These are phyloP conservation scores for Drosophila elegans DNA, from an alignment of 1,140 invertebrate species.

Conservation along the genomic window DNA sequence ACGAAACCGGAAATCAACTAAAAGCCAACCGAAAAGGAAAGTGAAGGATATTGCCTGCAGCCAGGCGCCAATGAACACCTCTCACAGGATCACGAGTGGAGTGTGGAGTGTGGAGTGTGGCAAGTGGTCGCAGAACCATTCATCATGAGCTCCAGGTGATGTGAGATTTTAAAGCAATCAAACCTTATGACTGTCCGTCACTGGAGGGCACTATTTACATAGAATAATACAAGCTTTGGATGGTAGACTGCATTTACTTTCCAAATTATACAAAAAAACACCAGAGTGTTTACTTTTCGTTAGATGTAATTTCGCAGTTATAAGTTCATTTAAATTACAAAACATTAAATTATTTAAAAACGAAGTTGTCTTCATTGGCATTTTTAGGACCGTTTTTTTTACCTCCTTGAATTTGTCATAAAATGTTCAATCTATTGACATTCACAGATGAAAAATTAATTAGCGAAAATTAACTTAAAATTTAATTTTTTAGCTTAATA, in stretches of 20 bases:
- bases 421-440: too few relatives aligned
- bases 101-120: conserved; percentile 3
- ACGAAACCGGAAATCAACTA: conserved; percentile 71
- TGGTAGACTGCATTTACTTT: neutral
- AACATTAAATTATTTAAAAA: too few relatives aligned
- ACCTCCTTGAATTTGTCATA: too few relatives aligned
- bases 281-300: too few relatives aligned
- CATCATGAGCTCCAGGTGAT: conserved; percentile 10
- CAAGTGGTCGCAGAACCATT: conserved; percentile 13
- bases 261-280: too few relatives aligned
- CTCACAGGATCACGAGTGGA: conserved; percentile 10
- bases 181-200: neutral
- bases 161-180: conserved; percentile 31
- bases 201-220: neutral
- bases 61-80: conserved; percentile 53
- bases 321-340: too few relatives aligned
- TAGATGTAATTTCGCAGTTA: too few relatives aligned
- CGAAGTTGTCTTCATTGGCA: too few relatives aligned
- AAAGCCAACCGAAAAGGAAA: conserved; percentile 54
- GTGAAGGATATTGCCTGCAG: conserved; percentile 74
- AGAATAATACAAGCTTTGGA: neutral
- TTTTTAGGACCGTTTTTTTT: too few relatives aligned
- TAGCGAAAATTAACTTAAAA: too few relatives aligned
- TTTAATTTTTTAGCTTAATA: too few relatives aligned
- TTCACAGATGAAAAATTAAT: too few relatives aligned